Conservation (phyloP, 2,888 invertebrate species). For the Habroteleia sp. region DNA sequence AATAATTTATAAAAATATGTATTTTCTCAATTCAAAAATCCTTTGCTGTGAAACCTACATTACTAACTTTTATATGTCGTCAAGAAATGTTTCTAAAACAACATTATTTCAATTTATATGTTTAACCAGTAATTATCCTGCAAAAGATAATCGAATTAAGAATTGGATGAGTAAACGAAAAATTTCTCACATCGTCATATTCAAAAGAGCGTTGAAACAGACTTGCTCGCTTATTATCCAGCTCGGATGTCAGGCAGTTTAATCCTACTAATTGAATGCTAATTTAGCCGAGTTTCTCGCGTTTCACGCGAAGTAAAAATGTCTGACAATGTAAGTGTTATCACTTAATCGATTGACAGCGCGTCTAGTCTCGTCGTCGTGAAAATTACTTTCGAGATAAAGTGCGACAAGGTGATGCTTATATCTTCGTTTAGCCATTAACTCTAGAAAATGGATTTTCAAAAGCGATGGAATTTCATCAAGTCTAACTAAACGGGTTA, state of each 20-base stretch:
- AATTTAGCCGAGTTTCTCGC: slow-evolving; percentile 35
- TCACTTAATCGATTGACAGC: slow-evolving; percentile 57
- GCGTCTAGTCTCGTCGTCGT: slow-evolving; percentile 28
- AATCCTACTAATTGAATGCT: slow-evolving; percentile 35
- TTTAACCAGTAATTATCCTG: too few relatives aligned
- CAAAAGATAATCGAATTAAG: neutral
- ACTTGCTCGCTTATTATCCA: slow-evolving; percentile 5
- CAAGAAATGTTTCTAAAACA: too few relatives aligned
- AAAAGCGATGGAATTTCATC: slow-evolving; percentile 49
- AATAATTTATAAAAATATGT: too few relatives aligned
- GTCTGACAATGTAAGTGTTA: slow-evolving; percentile 52
- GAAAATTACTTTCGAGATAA: slow-evolving; percentile 55
- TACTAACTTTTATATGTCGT: too few relatives aligned
- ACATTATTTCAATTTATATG: too few relatives aligned
- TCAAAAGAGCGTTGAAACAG: neutral
- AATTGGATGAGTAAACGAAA: too few relatives aligned
- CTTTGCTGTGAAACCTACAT: too few relatives aligned
- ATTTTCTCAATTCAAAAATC: too few relatives aligned
- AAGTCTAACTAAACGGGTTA: slow-evolving; percentile 41
- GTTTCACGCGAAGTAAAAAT: slow-evolving; percentile 31
- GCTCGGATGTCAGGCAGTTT: neutral
- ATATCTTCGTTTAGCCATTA: slow-evolving; percentile 61
- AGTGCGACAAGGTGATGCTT: slow-evolving; percentile 56
- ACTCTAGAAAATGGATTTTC: slow-evolving; percentile 58
- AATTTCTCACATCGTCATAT: too few relatives aligned